Base-by-base conservation (phyloP, 2,797 vertebrate genomes). In the Anisognathus igniventris region DNA sequence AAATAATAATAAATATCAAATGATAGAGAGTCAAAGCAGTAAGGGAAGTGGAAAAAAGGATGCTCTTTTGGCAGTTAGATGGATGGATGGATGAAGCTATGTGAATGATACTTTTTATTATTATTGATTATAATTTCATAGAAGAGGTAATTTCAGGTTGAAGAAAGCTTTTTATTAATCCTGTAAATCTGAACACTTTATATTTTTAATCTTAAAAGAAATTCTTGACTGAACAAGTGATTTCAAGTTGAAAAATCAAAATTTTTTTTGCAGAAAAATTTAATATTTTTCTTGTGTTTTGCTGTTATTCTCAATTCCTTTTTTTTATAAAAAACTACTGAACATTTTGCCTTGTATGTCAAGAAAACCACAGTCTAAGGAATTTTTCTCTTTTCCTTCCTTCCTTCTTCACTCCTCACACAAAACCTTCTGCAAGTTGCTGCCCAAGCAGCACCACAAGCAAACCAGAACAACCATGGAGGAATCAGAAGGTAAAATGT, bases 1-100 rank as follows among this genome's bases (percentile, higher is more conserved):
- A 90, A 86, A 75, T 78, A 90, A 67, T 61, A 84, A 90, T 68
- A 88, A 90, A 71, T 77, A 30, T 48, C 67, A 78, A 66, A 84
- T 27, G 23, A 56, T 1, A 58, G n/a, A 81, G 22, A 81, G 66
- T 86, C 50, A 88, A 94, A 93, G 66, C 28, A 58, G 37, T 54
- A 61, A 92, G 25, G 30, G 19, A 78, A 61, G 23, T n/a, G 25
- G 61, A 27, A 90, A 50, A 70, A 93, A 64, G 6, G 21, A 40
- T 84, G 42, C 22, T 65, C 11, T 75, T 86, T 51, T 86, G 54
- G 28, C 68, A 22, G 30, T 58, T 88, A 10, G 28, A 61, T 60
- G 48, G 56, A 51, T 60, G 48, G 56, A 51, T 56, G 37, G 57
- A 76, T 83, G 42, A 75, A 75, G 12, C 18, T 75, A 44, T 23